Base-by-base conservation (phyloP, 2,797 vertebrate species). In the Typhlichthys subterraneus region DNA sequence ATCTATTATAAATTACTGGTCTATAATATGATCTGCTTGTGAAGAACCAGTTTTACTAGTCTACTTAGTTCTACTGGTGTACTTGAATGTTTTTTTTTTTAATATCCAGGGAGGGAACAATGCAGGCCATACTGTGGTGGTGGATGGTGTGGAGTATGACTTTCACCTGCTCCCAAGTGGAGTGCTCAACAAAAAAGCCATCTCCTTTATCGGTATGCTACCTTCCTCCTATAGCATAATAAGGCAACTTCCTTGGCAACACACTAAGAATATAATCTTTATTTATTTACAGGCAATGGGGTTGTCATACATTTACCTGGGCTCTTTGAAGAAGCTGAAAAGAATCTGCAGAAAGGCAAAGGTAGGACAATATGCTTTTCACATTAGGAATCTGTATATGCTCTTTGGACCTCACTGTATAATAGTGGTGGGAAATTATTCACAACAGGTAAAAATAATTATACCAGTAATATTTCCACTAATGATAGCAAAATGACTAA, bases 81-180 rank as follows among this genome's bases (percentile, higher is more conserved):
- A n/a, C 12, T 5, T 65, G 4, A 54, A 17, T 70, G 46, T 73
- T 45, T 70, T 31, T 2, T 2, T 57, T 2, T 66, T 57, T 47
- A 65, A 17, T 49, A 29, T 73, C 45, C 87, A 94, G 94, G 94
- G 94, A 12, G 94, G 94, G 12, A 94, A 94, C 78, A 95, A 95
- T 4, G 94, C 94, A 0, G 94, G 93, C 19, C 94, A 95, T 81
- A 95, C 93, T 0, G 93, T 94, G 75, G 94, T 95, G 0, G 94
- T 94, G 79, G 94, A 94, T 67, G 67, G 83, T 0, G 92, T 95
- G 67, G 94, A 95, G 84, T 95, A 95, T 0, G 87, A 94, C 74
- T 95, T 95, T 61, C 94, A 95, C 74, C 87, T 95, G 57, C 78
- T 95, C 72, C 94, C 94, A 61, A 95, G 94, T 0, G 94, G 94